Percentiles rank a stretch among this genome's conserved stretches.
These are phyloP conservation scores for Nycticebus coucang DNA, from an alignment of 2,113 vertebrate species.

Conservation along the genomic window DNA sequence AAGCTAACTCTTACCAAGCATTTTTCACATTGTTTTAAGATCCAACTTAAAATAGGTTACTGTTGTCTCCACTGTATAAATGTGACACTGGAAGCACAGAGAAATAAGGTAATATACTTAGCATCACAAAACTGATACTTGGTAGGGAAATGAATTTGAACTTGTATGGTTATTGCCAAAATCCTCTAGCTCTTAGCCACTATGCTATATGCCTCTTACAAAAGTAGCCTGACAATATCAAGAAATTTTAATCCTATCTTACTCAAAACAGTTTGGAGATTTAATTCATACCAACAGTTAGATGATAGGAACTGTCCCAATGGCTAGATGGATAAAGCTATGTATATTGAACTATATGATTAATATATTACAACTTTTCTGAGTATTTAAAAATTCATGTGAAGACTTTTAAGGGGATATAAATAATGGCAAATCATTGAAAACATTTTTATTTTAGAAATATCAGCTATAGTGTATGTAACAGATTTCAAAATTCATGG, in stretches of 20 bases:
- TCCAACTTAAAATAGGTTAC: not conserved
- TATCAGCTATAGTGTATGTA: not conserved
- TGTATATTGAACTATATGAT: no score
- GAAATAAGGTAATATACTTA: not conserved
- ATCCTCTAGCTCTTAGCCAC: not conserved
- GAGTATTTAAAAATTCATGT: not conserved
- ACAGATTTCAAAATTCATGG: constrained; percentile 5
- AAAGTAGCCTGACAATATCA: not conserved
- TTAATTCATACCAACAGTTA: no score
- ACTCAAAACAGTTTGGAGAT: not conserved
- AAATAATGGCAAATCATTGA: constrained; percentile 17
- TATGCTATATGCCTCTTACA: not conserved
- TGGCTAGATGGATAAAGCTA: no score
- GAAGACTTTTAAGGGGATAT: not conserved
- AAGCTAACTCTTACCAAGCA: not conserved
- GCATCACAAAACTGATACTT: not conserved
- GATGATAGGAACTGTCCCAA: no score
- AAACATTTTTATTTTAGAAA: constrained; percentile 32
- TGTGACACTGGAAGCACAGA: not conserved
- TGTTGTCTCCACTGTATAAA: not conserved
- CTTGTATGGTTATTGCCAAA: not conserved
- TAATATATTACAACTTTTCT: no score
- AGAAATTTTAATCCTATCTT: not conserved
- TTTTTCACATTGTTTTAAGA: constrained; percentile 9
- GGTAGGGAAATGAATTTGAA: not conserved